These are phyloP conservation scores for Acanthopleura granulata DNA, from an alignment of 2,888 invertebrate genomes.

Conservation along the genomic window DNA sequence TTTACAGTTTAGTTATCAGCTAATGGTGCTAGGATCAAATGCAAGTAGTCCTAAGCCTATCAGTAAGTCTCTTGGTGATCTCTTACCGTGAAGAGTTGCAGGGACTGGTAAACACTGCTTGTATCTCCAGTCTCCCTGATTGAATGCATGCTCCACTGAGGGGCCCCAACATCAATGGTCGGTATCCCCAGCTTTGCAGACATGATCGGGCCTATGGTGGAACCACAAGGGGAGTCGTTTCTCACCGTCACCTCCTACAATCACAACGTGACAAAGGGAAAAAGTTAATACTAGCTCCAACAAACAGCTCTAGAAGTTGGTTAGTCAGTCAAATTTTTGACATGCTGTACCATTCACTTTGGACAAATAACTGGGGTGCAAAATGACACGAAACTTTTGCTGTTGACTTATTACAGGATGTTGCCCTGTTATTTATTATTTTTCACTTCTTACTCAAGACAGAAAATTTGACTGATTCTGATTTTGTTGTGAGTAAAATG, in stretches of 20 bases:
- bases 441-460: too few relatives aligned
- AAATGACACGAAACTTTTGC: too few relatives aligned
- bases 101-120: slow-evolving; percentile 68
- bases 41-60: not conserved
- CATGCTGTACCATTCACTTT: too few relatives aligned
- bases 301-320: too few relatives aligned
- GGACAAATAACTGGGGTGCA: too few relatives aligned
- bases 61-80: not conserved
- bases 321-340: too few relatives aligned
- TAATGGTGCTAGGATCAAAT: not conserved
- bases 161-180: slow-evolving; percentile 72
- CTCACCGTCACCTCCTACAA: slow-evolving; percentile 71
- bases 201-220: slow-evolving; percentile 73
- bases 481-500: too few relatives aligned
- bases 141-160: slow-evolving; percentile 73
- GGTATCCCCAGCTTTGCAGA: slow-evolving; percentile 71
- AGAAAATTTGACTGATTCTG: too few relatives aligned
- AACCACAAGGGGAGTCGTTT: slow-evolving; percentile 72
- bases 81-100: slow-evolving; percentile 68
- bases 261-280: not conserved
- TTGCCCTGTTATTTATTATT: too few relatives aligned
- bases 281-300: too few relatives aligned
- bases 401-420: too few relatives aligned
- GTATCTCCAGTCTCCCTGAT: slow-evolving; percentile 72
- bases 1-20: not conserved